Percentiles rank a stretch among this genome's conserved stretches.
Conservation (phyloP, 92 coral and sea anemone genomes). For the Muricea muricata region DNA sequence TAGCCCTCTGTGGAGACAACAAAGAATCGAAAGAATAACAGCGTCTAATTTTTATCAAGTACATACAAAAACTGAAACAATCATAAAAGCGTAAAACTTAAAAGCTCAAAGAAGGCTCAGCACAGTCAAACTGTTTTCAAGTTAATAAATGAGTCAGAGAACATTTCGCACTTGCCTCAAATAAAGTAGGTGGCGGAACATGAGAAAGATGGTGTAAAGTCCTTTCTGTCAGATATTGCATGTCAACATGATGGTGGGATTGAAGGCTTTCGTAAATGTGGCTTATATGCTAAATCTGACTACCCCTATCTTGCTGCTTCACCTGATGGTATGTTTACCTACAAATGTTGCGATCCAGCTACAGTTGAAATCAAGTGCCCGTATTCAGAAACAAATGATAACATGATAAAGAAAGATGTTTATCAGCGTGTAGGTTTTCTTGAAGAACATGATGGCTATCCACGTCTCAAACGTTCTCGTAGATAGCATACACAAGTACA, state of each 20-base stretch:
- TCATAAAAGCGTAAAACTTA: conserved; percentile 39
- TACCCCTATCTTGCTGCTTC: too few species aligned
- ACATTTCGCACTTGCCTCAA: conserved; percentile 34
- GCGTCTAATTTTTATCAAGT: conserved; percentile 57
- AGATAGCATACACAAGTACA: conserved; percentile 20
- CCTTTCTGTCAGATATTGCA: not conserved
- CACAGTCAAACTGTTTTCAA: conserved; percentile 32
- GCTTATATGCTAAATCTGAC: conserved; percentile 32
- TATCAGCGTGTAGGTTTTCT: conserved; percentile 24
- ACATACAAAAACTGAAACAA: conserved; percentile 42
- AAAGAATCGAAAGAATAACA: conserved; percentile 31
- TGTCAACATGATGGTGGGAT: conserved; percentile 41
- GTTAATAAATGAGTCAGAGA: not conserved
- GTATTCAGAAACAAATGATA: conserved; percentile 5
- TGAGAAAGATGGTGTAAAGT: not conserved
- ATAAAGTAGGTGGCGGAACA: conserved; percentile 11
- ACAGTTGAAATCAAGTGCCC: conserved; percentile 47
- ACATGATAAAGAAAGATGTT: conserved; percentile 21
- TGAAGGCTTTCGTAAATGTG: conserved; percentile 39
- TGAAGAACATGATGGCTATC: conserved; percentile 20
- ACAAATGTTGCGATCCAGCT: conserved; percentile 30
- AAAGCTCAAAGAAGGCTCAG: conserved; percentile 28
- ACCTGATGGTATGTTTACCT: conserved; percentile 32
- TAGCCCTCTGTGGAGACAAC: conserved; percentile 17
- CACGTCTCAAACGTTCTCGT: not conserved